Evolutionary conservation across 2,797 vertebrate genomes (phyloP).

Genomic region (Hafferia zeledoni): DNA sequence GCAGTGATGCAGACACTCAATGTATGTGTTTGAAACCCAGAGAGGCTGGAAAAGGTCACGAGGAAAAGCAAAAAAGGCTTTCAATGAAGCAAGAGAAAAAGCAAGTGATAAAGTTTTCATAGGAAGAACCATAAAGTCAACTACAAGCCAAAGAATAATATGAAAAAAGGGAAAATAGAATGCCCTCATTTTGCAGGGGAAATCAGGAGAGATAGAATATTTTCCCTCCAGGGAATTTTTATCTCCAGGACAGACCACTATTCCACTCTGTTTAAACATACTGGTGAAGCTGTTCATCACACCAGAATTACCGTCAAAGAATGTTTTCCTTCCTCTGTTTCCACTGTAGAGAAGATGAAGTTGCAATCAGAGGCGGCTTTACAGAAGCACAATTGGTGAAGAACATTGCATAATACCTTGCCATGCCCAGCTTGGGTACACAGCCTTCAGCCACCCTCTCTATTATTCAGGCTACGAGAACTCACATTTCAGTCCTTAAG

Average conservation of each 20-base stretch:
- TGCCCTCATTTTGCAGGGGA: background rate
- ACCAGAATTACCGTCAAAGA: background rate
- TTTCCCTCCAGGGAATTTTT: background rate
- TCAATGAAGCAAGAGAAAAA: background rate
- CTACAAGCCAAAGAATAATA: background rate
- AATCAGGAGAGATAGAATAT: background rate
- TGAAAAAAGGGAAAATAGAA: background rate
- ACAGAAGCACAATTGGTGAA: background rate
- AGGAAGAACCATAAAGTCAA: background rate
- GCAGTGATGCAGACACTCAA: background rate
- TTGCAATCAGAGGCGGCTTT: background rate
- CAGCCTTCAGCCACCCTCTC: background rate
- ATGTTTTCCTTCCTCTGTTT: background rate
- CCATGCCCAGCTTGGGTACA: background rate
- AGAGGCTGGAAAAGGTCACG: background rate
- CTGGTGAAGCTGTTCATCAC: background rate
- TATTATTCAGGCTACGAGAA: fast-evolving
- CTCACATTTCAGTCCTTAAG: background rate
- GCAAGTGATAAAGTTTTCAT: background rate
- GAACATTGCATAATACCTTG: background rate
- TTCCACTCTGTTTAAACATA: background rate
- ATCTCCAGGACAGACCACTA: background rate
- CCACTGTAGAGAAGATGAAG: background rate
- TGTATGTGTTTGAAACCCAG: background rate
- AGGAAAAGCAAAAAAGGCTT: background rate